Conservation (phyloP, 2,113 vertebrate species). For the Miniopterus natalensis region DNA sequence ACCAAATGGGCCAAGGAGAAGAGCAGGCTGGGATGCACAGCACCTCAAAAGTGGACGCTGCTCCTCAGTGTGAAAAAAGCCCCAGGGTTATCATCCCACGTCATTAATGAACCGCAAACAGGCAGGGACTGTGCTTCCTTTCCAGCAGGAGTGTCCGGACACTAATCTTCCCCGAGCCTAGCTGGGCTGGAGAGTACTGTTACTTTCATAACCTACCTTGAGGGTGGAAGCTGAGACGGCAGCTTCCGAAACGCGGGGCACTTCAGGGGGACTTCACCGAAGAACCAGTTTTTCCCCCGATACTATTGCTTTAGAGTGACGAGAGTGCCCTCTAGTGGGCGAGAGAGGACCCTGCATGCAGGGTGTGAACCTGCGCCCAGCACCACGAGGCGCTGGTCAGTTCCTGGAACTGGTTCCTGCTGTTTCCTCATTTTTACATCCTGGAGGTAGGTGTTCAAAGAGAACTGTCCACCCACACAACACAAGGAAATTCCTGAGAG, state of each 20-base stretch:
- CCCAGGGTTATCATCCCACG: not conserved
- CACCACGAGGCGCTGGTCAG: not conserved
- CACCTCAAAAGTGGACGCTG: not conserved
- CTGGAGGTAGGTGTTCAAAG: not conserved
- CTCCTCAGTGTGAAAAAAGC: not conserved
- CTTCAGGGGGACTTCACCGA: not conserved
- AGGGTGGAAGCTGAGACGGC: not conserved
- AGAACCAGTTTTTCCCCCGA: not conserved
- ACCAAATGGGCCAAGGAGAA: not conserved
- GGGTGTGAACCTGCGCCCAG: not conserved
- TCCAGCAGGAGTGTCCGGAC: not conserved
- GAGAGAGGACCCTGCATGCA: not conserved
- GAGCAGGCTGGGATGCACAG: not conserved
- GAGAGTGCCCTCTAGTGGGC: slow-evolving; percentile 87
- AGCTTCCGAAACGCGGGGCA: not conserved
- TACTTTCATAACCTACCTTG: not conserved
- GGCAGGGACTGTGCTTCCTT: not conserved
- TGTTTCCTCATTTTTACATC: not conserved
- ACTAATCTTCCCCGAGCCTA: not conserved
- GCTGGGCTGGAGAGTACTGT: not conserved
- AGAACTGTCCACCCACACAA: not conserved
- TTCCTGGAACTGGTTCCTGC: not conserved
- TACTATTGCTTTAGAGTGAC: slow-evolving; percentile 76
- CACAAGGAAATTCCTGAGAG: not conserved
- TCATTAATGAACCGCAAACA: slow-evolving; percentile 15